Base-by-base conservation (phyloP, 2,113 vertebrate species). In the Grammomys surdaster region DNA sequence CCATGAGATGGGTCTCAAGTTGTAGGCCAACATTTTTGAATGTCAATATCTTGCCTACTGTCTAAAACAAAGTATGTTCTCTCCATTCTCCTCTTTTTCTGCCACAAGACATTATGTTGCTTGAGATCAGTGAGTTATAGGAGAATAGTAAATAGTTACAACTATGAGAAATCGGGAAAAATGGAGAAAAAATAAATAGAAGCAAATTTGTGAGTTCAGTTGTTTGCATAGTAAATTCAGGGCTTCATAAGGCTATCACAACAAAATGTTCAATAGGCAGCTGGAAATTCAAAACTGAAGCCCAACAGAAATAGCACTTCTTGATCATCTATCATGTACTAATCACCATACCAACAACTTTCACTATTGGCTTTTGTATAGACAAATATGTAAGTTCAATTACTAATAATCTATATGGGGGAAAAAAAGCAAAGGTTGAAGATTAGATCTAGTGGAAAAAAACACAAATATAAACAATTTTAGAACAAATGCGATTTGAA, bases 11-110 rank as follows among this genome's bases (percentile, higher is more conserved):
- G 26, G 22, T 28, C 26, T 65, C 63, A 65, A 31, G 63, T 31
- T 28, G 11, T 77, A 24, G 17, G 16, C 20, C 73, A 89, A 28
- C 36, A 90, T 60, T 84, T 95, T 78, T 96, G 14, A 70, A 81
- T 91, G 46, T 69, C 65, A 89, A 28, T 82, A 92, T 82, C 16
- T 90, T 94, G 46, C 3, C 0, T 6, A 17, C 48, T 54, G 24
- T 69, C 8, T 94, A 58, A 82, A 40, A 60, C 67, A 80, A 95
- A 91, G 24, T 40, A 94, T 89, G 43, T 43, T 54, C 7, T 67
- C 36, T 51, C 31, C 65, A 80, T 76, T 92, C 26, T 63, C 81
- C 26, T 65, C 14, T 51, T 22, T 77, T 92, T 54, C 43, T 24
- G 60, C 10, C 58, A 76, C 1, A 16, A 60, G 31, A 80, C 63